Conservation (phyloP, 2,888 invertebrate species). For the Morpho achilles region DNA sequence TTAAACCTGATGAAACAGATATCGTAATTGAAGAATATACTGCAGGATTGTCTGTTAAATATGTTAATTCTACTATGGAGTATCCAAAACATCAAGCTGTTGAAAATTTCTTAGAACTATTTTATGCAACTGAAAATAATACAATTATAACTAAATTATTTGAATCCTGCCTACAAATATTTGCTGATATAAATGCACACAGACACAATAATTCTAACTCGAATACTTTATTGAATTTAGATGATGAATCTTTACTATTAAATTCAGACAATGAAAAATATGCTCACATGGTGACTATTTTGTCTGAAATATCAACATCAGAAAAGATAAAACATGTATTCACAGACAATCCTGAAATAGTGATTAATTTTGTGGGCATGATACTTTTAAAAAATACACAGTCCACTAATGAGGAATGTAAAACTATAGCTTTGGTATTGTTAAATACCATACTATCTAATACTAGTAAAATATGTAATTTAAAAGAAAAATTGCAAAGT, state of each 20-base stretch:
- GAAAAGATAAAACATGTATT: slow-evolving; percentile 60
- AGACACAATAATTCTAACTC: slow-evolving; percentile 31
- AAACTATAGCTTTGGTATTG: slow-evolving; percentile 59
- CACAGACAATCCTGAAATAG: slow-evolving; percentile 59
- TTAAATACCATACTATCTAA: slow-evolving; percentile 61
- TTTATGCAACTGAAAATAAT: slow-evolving; percentile 40
- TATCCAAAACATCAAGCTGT: slow-evolving; percentile 44
- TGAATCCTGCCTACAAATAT: slow-evolving; percentile 46
- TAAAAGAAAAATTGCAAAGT: slow-evolving; percentile 41
- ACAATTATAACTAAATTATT: slow-evolving; percentile 46
- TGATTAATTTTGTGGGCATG: slow-evolving; percentile 66
- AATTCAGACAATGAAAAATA: slow-evolving; percentile 55
- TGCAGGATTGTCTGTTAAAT: slow-evolving; percentile 59
- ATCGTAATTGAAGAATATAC: slow-evolving; percentile 53
- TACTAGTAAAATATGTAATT: slow-evolving; percentile 34
- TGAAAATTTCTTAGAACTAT: slow-evolving; percentile 49
- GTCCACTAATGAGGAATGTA: slow-evolving; percentile 54
- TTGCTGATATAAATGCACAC: slow-evolving; percentile 44
- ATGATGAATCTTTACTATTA: slow-evolving; percentile 53
- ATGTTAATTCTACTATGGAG: slow-evolving; percentile 28
- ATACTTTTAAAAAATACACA: slow-evolving; percentile 42
- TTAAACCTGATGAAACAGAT: slow-evolving; percentile 25
- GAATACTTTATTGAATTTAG: slow-evolving; percentile 44
- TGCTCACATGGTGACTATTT: slow-evolving; percentile 65
- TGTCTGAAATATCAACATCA: slow-evolving; percentile 71